Evolutionary conservation across 1,140 invertebrate species (phyloP).

Genomic region (Steinernema khuongi): DNA sequence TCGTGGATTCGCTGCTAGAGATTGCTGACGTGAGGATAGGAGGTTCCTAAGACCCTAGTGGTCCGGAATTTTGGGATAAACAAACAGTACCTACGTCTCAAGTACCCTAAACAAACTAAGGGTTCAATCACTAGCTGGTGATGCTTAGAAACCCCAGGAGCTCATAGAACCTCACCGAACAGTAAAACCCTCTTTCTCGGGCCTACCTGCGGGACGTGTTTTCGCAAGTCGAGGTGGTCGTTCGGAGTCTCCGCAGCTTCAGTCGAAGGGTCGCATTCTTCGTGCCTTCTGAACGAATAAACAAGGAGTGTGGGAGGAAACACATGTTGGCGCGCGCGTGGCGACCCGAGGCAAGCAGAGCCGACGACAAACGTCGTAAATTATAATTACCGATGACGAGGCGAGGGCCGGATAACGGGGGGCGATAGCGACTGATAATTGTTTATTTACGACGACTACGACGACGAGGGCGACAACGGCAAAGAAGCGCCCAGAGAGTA

Average conservation of each 20-base stretch:
- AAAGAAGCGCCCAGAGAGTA: background rate
- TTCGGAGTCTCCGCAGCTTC: background rate
- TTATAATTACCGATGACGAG: conserved; percentile 7
- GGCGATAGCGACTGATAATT: conserved; percentile 5
- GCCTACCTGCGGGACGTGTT: background rate
- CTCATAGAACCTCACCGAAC: too few relatives aligned
- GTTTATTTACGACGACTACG: conserved; percentile 8
- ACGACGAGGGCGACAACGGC: background rate
- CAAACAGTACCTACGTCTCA: too few relatives aligned
- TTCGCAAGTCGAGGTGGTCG: background rate
- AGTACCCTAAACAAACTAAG: too few relatives aligned
- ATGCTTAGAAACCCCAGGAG: too few relatives aligned
- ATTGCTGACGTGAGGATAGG: too few relatives aligned
- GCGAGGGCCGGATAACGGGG: background rate
- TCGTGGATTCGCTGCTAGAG: background rate
- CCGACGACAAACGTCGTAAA: background rate
- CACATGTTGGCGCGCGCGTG: background rate
- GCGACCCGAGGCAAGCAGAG: background rate
- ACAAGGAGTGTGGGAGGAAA: conserved; percentile 6
- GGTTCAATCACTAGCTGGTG: too few relatives aligned
- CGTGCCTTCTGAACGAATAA: conserved; percentile 15
- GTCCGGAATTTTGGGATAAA: too few relatives aligned
- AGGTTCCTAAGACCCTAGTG: too few relatives aligned
- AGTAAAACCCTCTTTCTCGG: too few relatives aligned
- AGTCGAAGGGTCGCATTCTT: conserved; percentile 14